Evolutionary conservation across 2,113 vertebrate species (phyloP), one percentile per base, ranked within the genome.

Genomic region (Climacteris rufus): DNA sequence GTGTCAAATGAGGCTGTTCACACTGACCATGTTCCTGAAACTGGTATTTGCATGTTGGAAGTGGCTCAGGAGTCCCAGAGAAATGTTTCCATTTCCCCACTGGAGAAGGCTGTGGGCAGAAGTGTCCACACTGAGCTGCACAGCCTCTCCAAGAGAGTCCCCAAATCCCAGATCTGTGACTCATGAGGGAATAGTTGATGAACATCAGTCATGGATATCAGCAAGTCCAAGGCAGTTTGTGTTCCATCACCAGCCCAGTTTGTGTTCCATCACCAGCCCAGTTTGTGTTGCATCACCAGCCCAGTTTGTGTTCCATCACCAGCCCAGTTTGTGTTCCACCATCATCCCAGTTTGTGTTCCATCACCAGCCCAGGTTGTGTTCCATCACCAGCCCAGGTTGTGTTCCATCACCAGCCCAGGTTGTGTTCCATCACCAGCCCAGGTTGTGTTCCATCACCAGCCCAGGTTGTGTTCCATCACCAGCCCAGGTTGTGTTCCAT

Each of bases 121-220:
- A 6, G 11, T 27, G 44, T 15, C 37, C 33, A 60, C 35, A 18
- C 45, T 7, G 40, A 90, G 75, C 68, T 81, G 66, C 35, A 83
- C 17, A 74, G 60, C 4, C 59, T 88, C 50, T 70, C 15, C 44
- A 60, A 2, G 1, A 12, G 49, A 40, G 49, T 13, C 23, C 21
- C 76, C 68, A 83, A 59, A 81, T 16, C 47, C 72, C 54, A 83
- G 18, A 54, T 6, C 39, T 54, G 50, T 28, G 50, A 70, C 45
- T 45, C 1, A 0, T 0, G 0, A 28, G 22, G 37, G 19, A 61
- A 69, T 5, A 2, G 0, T 0, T 44, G 27, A n/a, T 35, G 39
- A 37, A 64, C 5, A 1, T 28, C 63, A 56, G 27, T 11, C 4
- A 2, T 2, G 27, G 44, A 24, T 20, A 66, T 11, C 35, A 66